These are phyloP conservation scores for Amphipyra tragopoginis DNA, from an alignment of 2,888 invertebrate species.

Conservation along the genomic window DNA sequence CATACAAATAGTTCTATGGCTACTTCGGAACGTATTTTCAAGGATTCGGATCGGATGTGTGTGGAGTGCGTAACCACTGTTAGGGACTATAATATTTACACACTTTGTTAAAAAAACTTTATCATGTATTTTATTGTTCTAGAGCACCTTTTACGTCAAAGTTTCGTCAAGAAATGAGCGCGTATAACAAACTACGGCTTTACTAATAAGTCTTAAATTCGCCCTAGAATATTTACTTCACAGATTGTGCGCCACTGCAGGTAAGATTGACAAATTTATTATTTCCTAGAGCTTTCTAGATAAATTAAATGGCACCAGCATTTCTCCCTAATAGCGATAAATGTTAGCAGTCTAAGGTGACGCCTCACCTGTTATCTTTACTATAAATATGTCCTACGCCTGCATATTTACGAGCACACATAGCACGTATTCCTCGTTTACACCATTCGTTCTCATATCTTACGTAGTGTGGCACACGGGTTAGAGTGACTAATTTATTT, in stretches of 20 bases:
- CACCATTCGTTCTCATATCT: too few relatives aligned
- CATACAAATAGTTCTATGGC: too few relatives aligned
- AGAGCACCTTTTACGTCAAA: too few relatives aligned
- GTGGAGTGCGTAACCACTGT: too few relatives aligned
- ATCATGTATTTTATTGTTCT: too few relatives aligned
- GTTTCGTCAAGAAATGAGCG: too few relatives aligned
- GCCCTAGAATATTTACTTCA: background rate
- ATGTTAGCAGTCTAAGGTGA: background rate
- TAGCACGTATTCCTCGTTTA: background rate
- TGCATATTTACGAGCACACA: background rate
- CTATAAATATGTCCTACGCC: background rate
- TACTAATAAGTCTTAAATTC: conserved; percentile 1
- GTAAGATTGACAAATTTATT: conserved; percentile 21
- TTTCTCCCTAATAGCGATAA: background rate
- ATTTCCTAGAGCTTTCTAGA: background rate
- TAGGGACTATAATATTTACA: too few relatives aligned
- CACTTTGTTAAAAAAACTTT: too few relatives aligned
- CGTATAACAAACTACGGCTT: background rate
- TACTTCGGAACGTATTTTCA: too few relatives aligned
- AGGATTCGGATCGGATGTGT: too few relatives aligned
- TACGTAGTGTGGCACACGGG: too few relatives aligned
- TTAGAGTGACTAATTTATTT: too few relatives aligned
- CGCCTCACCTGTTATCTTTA: background rate
- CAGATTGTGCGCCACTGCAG: conserved; percentile 6
- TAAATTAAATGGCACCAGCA: background rate